Evolutionary conservation across 2,113 vertebrate genomes (phyloP).

Genomic region (Megaceryle maxima): DNA sequence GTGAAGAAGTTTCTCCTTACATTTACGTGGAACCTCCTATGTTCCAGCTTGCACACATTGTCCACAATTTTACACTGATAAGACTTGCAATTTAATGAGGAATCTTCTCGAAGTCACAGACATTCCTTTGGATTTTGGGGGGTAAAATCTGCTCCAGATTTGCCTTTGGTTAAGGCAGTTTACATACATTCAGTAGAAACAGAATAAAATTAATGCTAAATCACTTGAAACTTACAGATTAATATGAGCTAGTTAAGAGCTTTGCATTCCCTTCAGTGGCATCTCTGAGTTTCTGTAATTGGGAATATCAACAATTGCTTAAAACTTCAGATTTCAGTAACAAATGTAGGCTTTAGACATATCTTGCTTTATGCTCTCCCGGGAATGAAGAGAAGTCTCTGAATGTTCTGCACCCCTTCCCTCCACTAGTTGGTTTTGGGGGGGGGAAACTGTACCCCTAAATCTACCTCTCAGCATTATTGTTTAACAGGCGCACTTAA

Average conservation of each 20-base stretch:
- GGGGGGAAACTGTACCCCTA: not conserved
- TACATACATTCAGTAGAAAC: not conserved
- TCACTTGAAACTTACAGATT: not conserved
- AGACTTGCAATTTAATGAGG: not conserved
- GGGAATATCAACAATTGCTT: not conserved
- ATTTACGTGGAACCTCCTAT: too few species aligned
- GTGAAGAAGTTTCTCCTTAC: too few species aligned
- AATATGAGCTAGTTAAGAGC: not conserved
- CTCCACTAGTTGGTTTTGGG: too few species aligned
- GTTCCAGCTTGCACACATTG: too few species aligned
- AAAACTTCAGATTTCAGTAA: not conserved
- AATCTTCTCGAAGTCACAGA: not conserved
- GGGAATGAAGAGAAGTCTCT: not conserved
- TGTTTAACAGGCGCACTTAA: not conserved
- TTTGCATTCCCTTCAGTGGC: not conserved
- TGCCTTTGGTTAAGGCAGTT: not conserved
- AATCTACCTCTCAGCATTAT: not conserved
- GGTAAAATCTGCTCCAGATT: not conserved
- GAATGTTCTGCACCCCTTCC: not conserved
- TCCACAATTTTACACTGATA: not conserved
- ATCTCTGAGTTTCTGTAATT: not conserved
- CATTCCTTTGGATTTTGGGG: not conserved
- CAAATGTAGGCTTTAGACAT: not conserved
- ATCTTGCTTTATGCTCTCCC: not conserved
- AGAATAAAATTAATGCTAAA: not conserved